A percentile compares a stretch with the other conserved stretches of the same genome.
Conservation (phyloP, 2,113 vertebrate genomes). For the Paracanthobrama guichenoti region DNA sequence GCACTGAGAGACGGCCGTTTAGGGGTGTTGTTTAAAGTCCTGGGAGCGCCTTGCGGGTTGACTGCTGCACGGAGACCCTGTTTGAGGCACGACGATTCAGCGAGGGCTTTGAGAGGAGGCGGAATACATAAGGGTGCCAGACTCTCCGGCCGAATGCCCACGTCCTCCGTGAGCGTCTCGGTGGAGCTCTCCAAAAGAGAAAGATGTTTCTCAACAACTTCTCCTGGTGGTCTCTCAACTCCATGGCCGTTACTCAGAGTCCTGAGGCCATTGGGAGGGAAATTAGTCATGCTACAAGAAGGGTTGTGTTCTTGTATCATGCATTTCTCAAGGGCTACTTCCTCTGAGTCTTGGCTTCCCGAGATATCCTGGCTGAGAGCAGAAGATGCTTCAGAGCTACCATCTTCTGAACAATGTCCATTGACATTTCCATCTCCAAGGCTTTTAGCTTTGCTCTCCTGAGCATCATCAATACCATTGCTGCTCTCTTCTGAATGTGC, state of each 20-base stretch:
- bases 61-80: constrained; percentile 61
- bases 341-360: constrained; percentile 36
- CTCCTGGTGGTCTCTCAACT: constrained; percentile 33
- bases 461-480: constrained; percentile 13
- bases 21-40: constrained; percentile 79
- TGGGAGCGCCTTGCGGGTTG: constrained; percentile 60
- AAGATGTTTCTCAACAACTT: constrained; percentile 63
- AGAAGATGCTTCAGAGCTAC: neutral
- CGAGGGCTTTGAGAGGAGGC: constrained; percentile 39
- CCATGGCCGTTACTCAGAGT: constrained; percentile 68
- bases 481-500: constrained; percentile 19
- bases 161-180: constrained; percentile 83
- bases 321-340: constrained; percentile 46
- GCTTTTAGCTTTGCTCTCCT: neutral
- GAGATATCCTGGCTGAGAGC: constrained; percentile 36
- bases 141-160: constrained; percentile 68
- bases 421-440: constrained; percentile 34
- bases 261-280: constrained; percentile 54
- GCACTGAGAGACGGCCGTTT: constrained; percentile 81
- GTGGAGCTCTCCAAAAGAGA: constrained; percentile 83
- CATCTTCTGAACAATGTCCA: constrained; percentile 58
- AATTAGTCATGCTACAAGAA: neutral
- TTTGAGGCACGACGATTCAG: constrained; percentile 59
- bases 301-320: constrained; percentile 40
- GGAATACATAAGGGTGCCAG: constrained; percentile 40